These are phyloP conservation scores for Pectinophora gossypiella DNA, from an alignment of 1,140 invertebrate genomes.

Conservation along the genomic window DNA sequence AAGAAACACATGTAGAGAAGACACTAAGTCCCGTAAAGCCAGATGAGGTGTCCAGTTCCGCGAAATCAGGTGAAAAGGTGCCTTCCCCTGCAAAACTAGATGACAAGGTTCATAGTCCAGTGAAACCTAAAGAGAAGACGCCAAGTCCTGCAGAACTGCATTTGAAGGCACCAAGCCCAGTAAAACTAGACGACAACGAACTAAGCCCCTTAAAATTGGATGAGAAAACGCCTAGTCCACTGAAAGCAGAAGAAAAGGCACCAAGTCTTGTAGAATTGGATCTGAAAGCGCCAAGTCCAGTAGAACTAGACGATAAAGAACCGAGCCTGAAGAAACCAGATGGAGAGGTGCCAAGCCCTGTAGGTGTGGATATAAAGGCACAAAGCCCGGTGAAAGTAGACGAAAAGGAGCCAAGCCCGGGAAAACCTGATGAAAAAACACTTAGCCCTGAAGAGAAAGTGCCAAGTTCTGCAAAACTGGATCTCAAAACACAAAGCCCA, in stretches of 20 bases:
- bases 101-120: not conserved
- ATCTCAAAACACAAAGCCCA: not conserved
- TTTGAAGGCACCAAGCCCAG: not conserved
- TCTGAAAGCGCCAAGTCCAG: not conserved
- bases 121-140: not conserved
- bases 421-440: not conserved
- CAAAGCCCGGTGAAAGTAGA: not conserved
- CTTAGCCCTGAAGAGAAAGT: not conserved
- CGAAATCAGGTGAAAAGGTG: constrained; percentile 2
- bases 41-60: not conserved
- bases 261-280: too few species aligned
- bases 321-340: not conserved
- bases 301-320: not conserved
- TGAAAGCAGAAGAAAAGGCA: constrained; percentile 1
- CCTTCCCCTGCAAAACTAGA: not conserved
- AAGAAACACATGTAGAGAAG: not conserved
- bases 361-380: not conserved
- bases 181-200: not conserved
- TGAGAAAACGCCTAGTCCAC: not conserved
- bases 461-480: not conserved
- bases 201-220: not conserved
- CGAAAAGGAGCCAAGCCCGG: not conserved
- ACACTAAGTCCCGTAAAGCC: not conserved
- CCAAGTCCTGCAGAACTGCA: not conserved
- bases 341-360: not conserved